A percentile compares a stretch with the other conserved stretches of the same genome.
These are phyloP conservation scores for Girardinichthys multiradiatus DNA, from an alignment of 2,113 vertebrate genomes.

Conservation along the genomic window DNA sequence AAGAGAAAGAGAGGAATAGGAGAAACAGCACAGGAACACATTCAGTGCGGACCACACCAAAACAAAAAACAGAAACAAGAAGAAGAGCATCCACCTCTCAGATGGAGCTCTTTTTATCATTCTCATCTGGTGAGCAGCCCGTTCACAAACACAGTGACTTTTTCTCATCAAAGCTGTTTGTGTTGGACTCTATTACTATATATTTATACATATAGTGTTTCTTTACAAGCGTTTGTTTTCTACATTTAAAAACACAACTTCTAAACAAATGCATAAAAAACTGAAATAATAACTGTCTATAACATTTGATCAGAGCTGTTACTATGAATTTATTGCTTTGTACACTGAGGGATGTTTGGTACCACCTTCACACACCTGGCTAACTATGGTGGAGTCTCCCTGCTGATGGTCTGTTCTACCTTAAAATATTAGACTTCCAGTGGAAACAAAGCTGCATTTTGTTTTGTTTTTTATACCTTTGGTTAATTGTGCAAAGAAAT, in stretches of 20 bases:
- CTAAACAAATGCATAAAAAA: conserved; percentile 64
- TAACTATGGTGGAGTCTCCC: conserved; percentile 16
- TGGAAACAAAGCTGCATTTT: conserved; percentile 61
- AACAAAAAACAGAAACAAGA: conserved; percentile 77
- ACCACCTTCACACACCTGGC: conserved; percentile 35
- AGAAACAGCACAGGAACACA: conserved; percentile 54
- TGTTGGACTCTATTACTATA: conserved; percentile 78
- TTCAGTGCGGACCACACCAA: conserved; percentile 60
- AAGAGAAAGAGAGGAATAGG: too few species aligned
- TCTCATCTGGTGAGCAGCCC: conserved; percentile 85
- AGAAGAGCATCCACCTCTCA: conserved; percentile 57
- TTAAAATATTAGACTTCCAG: conserved; percentile 38
- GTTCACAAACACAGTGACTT: conserved; percentile 68
- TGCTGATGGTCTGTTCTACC: conserved; percentile 36
- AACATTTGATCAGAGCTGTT: conserved; percentile 78
- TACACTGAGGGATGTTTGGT: conserved; percentile 88
- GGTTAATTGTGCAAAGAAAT: conserved; percentile 83
- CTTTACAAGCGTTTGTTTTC: conserved; percentile 81
- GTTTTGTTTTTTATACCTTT: conserved; percentile 64
- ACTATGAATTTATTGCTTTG: conserved; percentile 95
- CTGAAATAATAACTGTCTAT: conserved; percentile 82
- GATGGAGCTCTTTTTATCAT: conserved; percentile 76
- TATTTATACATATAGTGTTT: conserved; percentile 69
- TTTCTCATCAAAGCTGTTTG: conserved; percentile 63
- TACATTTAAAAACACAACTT: conserved; percentile 81